phyloP scores from a whole-genome alignment of 2,888 invertebrate species.

The Coenonympha arcania region DNA sequence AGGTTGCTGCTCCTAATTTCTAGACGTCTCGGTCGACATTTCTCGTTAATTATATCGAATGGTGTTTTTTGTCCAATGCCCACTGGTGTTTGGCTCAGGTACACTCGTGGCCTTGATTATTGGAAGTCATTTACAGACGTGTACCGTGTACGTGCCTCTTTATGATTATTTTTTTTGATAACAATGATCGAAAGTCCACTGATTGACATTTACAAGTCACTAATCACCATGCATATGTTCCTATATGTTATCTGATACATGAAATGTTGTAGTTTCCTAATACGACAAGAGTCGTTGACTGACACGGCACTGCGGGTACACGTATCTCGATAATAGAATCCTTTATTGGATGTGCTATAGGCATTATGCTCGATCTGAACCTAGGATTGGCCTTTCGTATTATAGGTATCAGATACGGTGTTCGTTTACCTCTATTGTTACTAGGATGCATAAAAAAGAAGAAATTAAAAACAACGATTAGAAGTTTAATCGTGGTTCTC shows the following conservation, averaged over 20 bases:
- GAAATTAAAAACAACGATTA: slow-evolving; percentile 27
- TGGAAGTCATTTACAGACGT: slow-evolving; percentile 39
- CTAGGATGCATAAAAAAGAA: slow-evolving; percentile 36
- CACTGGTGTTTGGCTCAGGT: slow-evolving; percentile 32
- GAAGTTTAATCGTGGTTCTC: slow-evolving; percentile 27
- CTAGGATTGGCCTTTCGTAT: slow-evolving; percentile 50
- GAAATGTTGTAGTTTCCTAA: slow-evolving; percentile 49
- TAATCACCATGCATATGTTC: slow-evolving; percentile 55
- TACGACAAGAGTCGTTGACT: slow-evolving; percentile 52
- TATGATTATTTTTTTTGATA: slow-evolving; percentile 37
- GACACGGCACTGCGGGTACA: slow-evolving; percentile 44
- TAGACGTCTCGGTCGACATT: slow-evolving; percentile 54
- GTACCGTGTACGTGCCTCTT: slow-evolving; percentile 40
- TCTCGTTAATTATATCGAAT: slow-evolving; percentile 61
- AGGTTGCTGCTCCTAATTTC: slow-evolving; percentile 54
- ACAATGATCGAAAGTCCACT: slow-evolving; percentile 44
- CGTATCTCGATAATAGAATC: slow-evolving; percentile 51
- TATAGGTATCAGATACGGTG: slow-evolving; percentile 35
- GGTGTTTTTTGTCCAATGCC: slow-evolving; percentile 41
- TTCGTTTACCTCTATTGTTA: slow-evolving; percentile 59
- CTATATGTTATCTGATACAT: slow-evolving; percentile 61
- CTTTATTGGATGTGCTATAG: slow-evolving; percentile 45
- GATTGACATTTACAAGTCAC: slow-evolving; percentile 58
- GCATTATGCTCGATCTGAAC: slow-evolving; percentile 44
- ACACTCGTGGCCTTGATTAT: slow-evolving; percentile 45